Conservation (phyloP, 2,888 invertebrate genomes). For the Lasioglossum villosulum region DNA sequence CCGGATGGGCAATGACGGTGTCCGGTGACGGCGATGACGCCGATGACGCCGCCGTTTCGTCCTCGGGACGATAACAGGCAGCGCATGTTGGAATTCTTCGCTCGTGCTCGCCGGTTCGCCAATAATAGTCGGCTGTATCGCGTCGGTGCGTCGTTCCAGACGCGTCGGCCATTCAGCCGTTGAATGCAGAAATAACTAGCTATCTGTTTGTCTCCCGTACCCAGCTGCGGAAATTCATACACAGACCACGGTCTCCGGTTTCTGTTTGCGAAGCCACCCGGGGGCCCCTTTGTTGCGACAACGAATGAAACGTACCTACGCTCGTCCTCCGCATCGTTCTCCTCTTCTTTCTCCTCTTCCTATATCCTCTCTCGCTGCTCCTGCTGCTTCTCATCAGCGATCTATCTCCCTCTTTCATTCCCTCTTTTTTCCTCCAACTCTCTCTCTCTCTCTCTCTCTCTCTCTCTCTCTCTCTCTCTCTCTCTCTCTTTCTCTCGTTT, state of each 20-base stretch:
- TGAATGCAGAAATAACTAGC: conserved; percentile 77
- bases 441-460: background rate
- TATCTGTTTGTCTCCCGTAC: conserved; percentile 75
- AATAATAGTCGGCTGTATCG: conserved; percentile 73
- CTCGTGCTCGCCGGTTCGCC: conserved; percentile 61
- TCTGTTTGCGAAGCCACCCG: conserved; percentile 76
- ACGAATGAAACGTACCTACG: conserved; percentile 72
- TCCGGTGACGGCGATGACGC: conserved; percentile 16
- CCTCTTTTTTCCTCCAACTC: conserved; percentile 7
- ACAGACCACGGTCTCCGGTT: conserved; percentile 75
- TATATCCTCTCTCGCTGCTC: conserved; percentile 43
- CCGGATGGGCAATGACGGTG: conserved; percentile 23
- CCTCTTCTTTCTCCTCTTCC: conserved; percentile 47
- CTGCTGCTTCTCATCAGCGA: conserved; percentile 49
- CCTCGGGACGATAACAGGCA: conserved; percentile 62
- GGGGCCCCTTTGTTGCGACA: conserved; percentile 73
- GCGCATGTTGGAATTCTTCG: conserved; percentile 71
- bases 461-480: background rate
- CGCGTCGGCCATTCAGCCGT: conserved; percentile 74
- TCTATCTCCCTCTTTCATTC: conserved; percentile 44
- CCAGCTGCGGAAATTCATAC: conserved; percentile 76
- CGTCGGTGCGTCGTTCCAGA: conserved; percentile 74
- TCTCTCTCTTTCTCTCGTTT: background rate
- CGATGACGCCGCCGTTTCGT: conserved; percentile 56
- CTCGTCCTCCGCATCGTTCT: conserved; percentile 63